Conservation (phyloP, 2,113 vertebrate genomes). For the Camarhynchus parvulus region DNA sequence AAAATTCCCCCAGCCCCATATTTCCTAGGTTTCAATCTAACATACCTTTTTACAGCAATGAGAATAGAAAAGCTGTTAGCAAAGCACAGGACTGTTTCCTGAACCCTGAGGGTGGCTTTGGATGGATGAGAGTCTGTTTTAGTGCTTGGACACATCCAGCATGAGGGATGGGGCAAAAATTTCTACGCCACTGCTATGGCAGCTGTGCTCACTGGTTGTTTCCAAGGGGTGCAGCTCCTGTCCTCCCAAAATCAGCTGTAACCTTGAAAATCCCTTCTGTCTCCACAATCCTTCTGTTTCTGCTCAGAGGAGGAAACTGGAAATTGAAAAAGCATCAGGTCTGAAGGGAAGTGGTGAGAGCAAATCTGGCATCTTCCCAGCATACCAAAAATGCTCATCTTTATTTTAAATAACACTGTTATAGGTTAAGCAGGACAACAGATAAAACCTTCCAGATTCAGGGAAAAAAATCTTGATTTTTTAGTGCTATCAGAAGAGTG, state of each 20-base stretch:
- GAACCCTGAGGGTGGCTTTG: background rate
- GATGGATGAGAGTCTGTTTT: background rate
- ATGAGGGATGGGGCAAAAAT: background rate
- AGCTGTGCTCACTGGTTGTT: accelerated
- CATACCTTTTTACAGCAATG: background rate
- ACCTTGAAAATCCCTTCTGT: background rate
- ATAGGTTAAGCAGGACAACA: background rate
- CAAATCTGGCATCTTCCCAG: background rate
- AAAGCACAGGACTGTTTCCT: background rate
- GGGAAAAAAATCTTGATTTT: background rate
- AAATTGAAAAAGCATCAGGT: background rate
- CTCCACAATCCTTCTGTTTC: background rate
- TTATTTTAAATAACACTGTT: background rate
- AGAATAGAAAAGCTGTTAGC: background rate
- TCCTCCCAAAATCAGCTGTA: background rate
- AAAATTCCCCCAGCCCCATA: background rate
- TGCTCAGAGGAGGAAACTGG: background rate
- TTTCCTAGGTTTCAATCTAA: background rate
- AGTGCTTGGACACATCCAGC: background rate
- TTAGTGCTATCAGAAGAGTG: background rate
- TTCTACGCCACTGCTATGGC: background rate
- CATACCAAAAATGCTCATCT: background rate
- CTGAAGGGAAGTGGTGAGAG: background rate
- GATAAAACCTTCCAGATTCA: background rate
- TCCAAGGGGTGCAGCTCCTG: background rate